Percentiles rank a stretch among this genome's conserved stretches.
Evolutionary conservation across 2,888 invertebrate species (phyloP).

Genomic region (Troides helena): DNA sequence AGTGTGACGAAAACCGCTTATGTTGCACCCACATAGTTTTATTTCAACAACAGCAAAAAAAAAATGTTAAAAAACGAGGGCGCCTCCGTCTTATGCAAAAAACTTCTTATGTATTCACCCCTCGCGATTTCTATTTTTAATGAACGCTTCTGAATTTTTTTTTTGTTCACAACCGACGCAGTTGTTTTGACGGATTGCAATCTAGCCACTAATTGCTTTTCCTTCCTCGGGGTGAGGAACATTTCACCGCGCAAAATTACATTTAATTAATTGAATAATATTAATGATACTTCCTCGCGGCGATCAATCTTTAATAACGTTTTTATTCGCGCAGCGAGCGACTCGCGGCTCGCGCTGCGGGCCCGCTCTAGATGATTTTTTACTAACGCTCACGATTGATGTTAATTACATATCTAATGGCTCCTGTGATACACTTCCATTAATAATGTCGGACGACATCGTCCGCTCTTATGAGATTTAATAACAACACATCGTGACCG

Average conservation of each 20-base stretch:
- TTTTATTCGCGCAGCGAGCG: constrained; percentile 74
- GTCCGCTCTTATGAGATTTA: constrained; percentile 70
- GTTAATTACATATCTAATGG: constrained; percentile 79
- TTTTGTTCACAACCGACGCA: constrained; percentile 73
- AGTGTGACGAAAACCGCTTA: constrained; percentile 79
- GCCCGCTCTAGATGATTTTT: constrained; percentile 49
- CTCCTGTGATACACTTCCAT: constrained; percentile 80
- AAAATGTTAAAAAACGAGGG: constrained; percentile 67
- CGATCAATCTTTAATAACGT: constrained; percentile 79
- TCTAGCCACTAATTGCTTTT: constrained; percentile 81
- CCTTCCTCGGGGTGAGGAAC: constrained; percentile 71
- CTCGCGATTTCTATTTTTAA: constrained; percentile 77
- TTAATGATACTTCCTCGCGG: constrained; percentile 77
- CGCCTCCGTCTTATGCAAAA: constrained; percentile 78
- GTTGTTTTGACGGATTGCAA: constrained; percentile 80
- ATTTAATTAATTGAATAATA: constrained; percentile 81
- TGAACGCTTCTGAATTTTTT: constrained; percentile 74
- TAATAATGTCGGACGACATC: constrained; percentile 72
- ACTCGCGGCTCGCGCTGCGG: constrained; percentile 57
- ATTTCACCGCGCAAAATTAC: constrained; percentile 74
- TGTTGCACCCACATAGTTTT: constrained; percentile 77
- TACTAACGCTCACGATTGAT: constrained; percentile 65
- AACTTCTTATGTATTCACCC: constrained; percentile 79
- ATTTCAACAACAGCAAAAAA: constrained; percentile 60
- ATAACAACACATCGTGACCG: constrained; percentile 65